These are phyloP conservation scores for Verasper variegatus DNA, from an alignment of 2,113 vertebrate species.

Conservation along the genomic window DNA sequence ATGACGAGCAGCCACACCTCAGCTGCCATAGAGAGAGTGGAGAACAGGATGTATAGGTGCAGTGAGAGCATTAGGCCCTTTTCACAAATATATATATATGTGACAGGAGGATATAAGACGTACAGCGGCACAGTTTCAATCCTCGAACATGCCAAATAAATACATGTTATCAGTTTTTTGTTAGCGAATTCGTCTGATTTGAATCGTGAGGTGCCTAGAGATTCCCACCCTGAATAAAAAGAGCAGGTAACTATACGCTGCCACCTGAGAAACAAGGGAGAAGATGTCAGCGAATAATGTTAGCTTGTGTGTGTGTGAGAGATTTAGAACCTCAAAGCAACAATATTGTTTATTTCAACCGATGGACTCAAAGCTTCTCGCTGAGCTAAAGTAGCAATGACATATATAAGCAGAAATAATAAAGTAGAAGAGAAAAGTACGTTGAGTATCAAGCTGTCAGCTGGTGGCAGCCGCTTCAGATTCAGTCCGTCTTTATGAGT, in stretches of 20 bases:
- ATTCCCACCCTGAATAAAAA: conserved; percentile 27
- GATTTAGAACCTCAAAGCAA: background rate
- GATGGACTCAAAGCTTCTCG: no score
- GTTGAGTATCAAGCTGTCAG: conserved; percentile 27
- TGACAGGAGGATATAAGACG: no score
- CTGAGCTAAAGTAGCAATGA: background rate
- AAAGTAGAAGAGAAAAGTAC: conserved; percentile 16
- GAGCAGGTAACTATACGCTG: conserved; percentile 8
- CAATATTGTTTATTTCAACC: background rate
- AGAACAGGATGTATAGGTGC: no score
- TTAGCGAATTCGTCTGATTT: no score
- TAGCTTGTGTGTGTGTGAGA: background rate
- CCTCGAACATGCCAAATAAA: no score
- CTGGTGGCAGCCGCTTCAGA: conserved; percentile 17
- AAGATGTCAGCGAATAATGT: conserved; percentile 5
- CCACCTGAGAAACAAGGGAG: conserved; percentile 23
- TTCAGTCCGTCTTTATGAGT: conserved; percentile 40
- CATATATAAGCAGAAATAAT: background rate
- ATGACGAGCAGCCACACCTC: background rate
- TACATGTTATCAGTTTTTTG: no score
- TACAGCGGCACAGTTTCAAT: no score
- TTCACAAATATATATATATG: no score
- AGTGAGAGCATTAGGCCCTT: no score
- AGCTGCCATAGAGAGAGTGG: background rate
- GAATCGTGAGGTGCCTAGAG: no score